Base-by-base conservation (phyloP, 2,888 invertebrate species). In the Diachrysia chrysitis region DNA sequence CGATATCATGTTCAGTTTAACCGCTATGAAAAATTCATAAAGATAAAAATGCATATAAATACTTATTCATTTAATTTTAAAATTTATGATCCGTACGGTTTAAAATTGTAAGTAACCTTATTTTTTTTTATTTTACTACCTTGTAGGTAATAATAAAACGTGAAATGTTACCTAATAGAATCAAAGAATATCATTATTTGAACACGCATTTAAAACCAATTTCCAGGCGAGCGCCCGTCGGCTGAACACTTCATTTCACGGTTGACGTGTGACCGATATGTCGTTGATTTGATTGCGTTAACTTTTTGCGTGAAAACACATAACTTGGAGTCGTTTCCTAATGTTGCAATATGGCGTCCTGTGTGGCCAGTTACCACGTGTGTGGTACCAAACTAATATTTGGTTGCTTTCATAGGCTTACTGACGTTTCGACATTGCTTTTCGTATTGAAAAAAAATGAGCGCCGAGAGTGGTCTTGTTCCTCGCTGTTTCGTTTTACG, bases 281-380 rank as follows among this genome's bases (percentile, higher is more conserved):
- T 89, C 85, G 90, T 85, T 86, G 87, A 90, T 90, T 91, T 90
- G 87, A 91, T 90, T 90, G 86, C 83, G 86, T 90, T 87, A 85
- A 85, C 77, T 90, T 92, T 92, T 90, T 89, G 84, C 85, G 85
- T 82, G 81, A 88, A 89, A 91, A 87, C 81, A 83, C 85, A 84
- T 88, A 90, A 87, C 84, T 88, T 88, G 86, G 78, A 69, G 78
- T 60, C 78, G 86, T 85, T 89, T 90, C 90, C 90, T 90, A 89
- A 90, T 87, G 81, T 92, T 90, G 90, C 90, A 90, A 89, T 90
- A 89, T 88, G 84, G 80, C 94, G 81, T 87, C 92, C 89, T 95
- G 95, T 95, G 95, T 94, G 95, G 95, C 89, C 92, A 81, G 53
- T 83, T n/a, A 82, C 91, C 90, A 91, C 90, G 93, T 93, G 93